Evolutionary conservation across 1,140 invertebrate species (phyloP), one percentile per base, ranked within the genome.

Genomic region (Akabosia matsudoensis): DNA sequence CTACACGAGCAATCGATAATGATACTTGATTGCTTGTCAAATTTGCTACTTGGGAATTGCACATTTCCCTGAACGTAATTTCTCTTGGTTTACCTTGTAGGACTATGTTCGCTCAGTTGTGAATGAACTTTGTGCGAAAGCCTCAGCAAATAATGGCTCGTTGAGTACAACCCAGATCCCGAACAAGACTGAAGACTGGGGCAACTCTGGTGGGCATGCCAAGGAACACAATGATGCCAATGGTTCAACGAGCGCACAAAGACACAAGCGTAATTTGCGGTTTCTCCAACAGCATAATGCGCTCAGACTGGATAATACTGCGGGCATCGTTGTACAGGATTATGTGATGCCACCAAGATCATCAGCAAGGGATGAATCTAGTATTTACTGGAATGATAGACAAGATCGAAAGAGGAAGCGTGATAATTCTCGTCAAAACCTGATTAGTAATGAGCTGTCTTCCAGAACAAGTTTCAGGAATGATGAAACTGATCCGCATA

Each of bases 101-200:
- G 70, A 72, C 13, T 51, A 37, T 24, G 70, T 72, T 34, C 70
- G 37, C 34, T 4, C 2, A 14, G 26, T 51, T 72, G 70, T 72
- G 26, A 34, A 72, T 14, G 70, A 72, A 34, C 24, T 45, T 3
- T 72, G 70, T 45, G 70, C 33, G 14, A 72, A 72, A 34, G 70
- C 70, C 7, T 72, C 70, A 16, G 67, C 28, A 31, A 45, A 34
- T 2, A 70, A 31, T 14, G 10, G 14, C 14, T 33, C 67, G 26
- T 30, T 10, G 10, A 64, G 56, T 24, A 14, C 56, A 10, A 64
- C 56, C 13, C 13, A 64, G 56, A 7, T 45, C 18, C 37, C 37
- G 37, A 18, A 45, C 18, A 45, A 45, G 18, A 45, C 7, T 45
- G 18, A 45, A 10, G 54, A 22, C 10, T 56, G 3, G 24, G 10